These are phyloP conservation scores for Leptopilina clavipes DNA, from an alignment of 1,140 invertebrate species.

Conservation along the genomic window DNA sequence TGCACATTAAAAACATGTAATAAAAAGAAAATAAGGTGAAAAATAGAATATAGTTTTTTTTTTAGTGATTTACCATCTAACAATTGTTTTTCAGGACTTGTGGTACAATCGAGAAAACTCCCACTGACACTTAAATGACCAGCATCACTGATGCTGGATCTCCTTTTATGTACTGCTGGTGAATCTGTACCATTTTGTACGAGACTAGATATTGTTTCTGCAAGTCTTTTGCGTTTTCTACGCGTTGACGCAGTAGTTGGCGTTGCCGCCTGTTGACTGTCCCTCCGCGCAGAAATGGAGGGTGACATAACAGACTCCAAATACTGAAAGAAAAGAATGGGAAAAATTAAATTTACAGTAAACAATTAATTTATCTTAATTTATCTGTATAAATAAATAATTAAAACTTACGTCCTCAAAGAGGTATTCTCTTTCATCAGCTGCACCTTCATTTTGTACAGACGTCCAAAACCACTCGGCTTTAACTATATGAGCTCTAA, in stretches of 20 bases:
- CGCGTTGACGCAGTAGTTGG: slow-evolving; percentile 72
- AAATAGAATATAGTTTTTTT: slow-evolving; percentile 20
- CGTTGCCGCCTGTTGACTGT: slow-evolving; percentile 72
- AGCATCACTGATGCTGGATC: slow-evolving; percentile 88
- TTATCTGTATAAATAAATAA: no score
- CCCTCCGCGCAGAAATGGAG: slow-evolving; percentile 70
- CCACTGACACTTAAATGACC: slow-evolving; percentile 88
- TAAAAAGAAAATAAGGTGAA: not conserved
- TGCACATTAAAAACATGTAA: slow-evolving; percentile 63
- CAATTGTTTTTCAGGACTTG: slow-evolving; percentile 82
- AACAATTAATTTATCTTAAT: no score
- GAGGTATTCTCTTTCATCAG: slow-evolving; percentile 91
- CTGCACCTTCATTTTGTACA: slow-evolving; percentile 95
- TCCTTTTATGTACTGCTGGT: slow-evolving; percentile 81
- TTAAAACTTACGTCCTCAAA: slow-evolving; percentile 82
- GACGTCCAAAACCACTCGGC: slow-evolving; percentile 98
- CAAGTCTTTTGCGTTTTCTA: slow-evolving; percentile 85
- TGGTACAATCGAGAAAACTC: slow-evolving; percentile 90
- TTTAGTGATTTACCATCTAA: slow-evolving; percentile 75
- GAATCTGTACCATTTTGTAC: slow-evolving; percentile 75
- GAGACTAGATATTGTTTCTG: slow-evolving; percentile 77
- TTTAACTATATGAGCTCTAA: slow-evolving; percentile 84
- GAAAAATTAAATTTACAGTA: no score
- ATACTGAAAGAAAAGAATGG: slow-evolving; percentile 72
- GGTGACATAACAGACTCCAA: slow-evolving; percentile 77